phyloP scores from a whole-genome alignment of 2,888 invertebrate genomes.

The Troides oblongomaculatus region DNA sequence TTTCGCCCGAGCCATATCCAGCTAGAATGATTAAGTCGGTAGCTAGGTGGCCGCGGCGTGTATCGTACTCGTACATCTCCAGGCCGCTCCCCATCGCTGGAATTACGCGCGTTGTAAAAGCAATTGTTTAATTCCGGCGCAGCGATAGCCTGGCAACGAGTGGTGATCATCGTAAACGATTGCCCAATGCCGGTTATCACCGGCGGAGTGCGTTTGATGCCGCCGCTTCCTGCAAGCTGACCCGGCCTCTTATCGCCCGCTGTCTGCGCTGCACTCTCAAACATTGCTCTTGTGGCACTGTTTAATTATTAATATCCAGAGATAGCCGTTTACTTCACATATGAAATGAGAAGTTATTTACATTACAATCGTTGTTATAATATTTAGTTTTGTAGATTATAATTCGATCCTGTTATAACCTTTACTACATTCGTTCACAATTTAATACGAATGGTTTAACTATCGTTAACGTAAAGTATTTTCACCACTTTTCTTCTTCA shows the following conservation, averaged over 20 bases:
- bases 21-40: not conserved
- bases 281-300: not conserved
- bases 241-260: conserved; percentile 45
- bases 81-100: not conserved
- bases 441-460: too few relatives aligned
- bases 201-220: conserved; percentile 54
- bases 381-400: too few relatives aligned
- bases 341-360: not conserved
- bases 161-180: conserved; percentile 47
- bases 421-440: too few relatives aligned
- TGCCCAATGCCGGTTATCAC: conserved; percentile 62
- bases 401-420: too few relatives aligned
- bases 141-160: conserved; percentile 53
- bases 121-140: conserved; percentile 39
- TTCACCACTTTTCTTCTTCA: too few relatives aligned
- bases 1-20: not conserved
- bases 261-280: conserved; percentile 27
- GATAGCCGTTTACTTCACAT: not conserved
- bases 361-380: not conserved
- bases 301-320: conserved; percentile 8
- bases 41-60: not conserved
- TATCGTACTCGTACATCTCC: not conserved
- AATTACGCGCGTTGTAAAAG: conserved; percentile 24
- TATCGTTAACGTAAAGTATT: too few relatives aligned
- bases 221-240: conserved; percentile 73